Base-by-base conservation (phyloP, 1,140 invertebrate genomes). In the Dufourea novaeangliae region DNA sequence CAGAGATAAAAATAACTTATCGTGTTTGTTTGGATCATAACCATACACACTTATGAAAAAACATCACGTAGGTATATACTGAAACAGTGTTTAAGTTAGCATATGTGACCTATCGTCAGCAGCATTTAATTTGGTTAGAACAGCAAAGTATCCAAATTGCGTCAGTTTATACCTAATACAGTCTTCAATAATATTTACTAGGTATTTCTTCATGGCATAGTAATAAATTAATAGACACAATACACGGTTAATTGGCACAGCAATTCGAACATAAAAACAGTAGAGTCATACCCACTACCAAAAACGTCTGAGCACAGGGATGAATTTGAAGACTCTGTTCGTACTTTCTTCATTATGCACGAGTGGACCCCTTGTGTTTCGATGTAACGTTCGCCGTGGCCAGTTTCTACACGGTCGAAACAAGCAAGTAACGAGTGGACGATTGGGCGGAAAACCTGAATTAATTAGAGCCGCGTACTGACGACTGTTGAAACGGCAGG, bases 401-500 rank as follows among this genome's bases (percentile, higher is more conserved):
- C 25, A n/a, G 17, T 32, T 2, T 2, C 25, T 44, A 27, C 50
- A 32, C 39, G n/a, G 52, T 68, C n/a, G 73, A 10, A 64, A 62
- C 39, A 59, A 75, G 32, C 27, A 59, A 20, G n/a, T 25, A 39
- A 54, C 59, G 27, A 67, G 63, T 54, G 62, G 61, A 63, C 66
- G 68, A n/a, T 44, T 69, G 34, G 39, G 39, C 37, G 69, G 69
- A 59, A 37, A 71, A 62, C 37, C 71, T 68, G 88, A 86, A 88
- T 90, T 88, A 91, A 89, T 80, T 81, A 73, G 68, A 72, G 50
- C 63, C 32, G 56, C 37, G 34, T 22, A 61, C 59, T 57, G 80
- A 75, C 56, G 73, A 73, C 56, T 50, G 57, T 37, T 4, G 64
- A 32, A 63, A 75, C 10, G n/a, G n/a, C 34, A 29, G 34, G 41